These are phyloP conservation scores for Drosophila lowei DNA, from an alignment of 1,140 invertebrate species.

Conservation along the genomic window DNA sequence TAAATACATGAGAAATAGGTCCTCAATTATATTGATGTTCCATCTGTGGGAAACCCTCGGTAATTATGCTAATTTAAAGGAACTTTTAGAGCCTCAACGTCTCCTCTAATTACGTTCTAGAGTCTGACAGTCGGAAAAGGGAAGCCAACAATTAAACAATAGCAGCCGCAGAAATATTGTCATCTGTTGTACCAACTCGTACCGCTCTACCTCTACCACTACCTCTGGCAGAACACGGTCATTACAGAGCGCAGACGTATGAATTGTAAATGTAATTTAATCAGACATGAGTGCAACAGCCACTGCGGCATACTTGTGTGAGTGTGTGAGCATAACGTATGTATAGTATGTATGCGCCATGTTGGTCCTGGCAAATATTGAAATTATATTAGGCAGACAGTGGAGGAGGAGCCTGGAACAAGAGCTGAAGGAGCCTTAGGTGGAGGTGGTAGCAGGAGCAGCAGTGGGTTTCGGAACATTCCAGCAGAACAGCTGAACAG, in stretches of 20 bases:
- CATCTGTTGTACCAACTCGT: slow-evolving; percentile 21
- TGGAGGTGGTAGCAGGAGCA: background rate
- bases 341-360: slow-evolving; percentile 42
- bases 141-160: slow-evolving; percentile 54
- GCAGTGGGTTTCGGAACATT: too few relatives aligned
- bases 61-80: background rate
- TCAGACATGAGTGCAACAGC: slow-evolving; percentile 68
- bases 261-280: slow-evolving; percentile 80
- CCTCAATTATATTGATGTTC: too few relatives aligned
- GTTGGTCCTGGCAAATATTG: slow-evolving; percentile 59
- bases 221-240: slow-evolving; percentile 7
- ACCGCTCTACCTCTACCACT: background rate
- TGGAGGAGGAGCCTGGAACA: slow-evolving; percentile 1
- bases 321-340: slow-evolving; percentile 32
- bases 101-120: slow-evolving; percentile 43
- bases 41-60: too few relatives aligned
- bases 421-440: background rate
- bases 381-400: slow-evolving; percentile 47
- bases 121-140: slow-evolving; percentile 11
- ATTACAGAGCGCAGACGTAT: slow-evolving; percentile 51
- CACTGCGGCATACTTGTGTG: slow-evolving; percentile 41
- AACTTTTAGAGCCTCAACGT: slow-evolving; percentile 14
- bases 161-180: slow-evolving; percentile 5
- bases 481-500: too few relatives aligned
- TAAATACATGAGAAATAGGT: background rate